These are phyloP conservation scores for Hydriomena furcata DNA, from an alignment of 2,888 invertebrate species.

Conservation along the genomic window DNA sequence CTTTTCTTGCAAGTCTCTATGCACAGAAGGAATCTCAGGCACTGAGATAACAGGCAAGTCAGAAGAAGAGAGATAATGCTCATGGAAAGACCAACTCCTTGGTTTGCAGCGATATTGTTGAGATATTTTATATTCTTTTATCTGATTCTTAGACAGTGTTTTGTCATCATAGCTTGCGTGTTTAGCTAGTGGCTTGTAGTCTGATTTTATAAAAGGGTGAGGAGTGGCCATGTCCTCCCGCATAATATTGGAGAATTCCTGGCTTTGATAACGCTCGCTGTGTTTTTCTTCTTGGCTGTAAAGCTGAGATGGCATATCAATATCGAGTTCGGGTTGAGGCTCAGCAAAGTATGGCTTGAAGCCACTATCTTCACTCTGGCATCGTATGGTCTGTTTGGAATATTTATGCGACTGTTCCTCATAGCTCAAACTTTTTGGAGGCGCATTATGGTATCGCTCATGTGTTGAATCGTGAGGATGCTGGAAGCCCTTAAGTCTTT, in stretches of 20 bases:
- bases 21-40: constrained; percentile 77
- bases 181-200: constrained; percentile 84
- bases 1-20: constrained; percentile 74
- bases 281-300: constrained; percentile 86
- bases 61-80: constrained; percentile 83
- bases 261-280: constrained; percentile 86
- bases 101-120: constrained; percentile 82
- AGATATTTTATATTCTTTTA: constrained; percentile 85
- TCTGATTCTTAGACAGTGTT: constrained; percentile 85
- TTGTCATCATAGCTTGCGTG: constrained; percentile 87
- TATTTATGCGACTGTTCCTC: constrained; percentile 75
- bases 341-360: constrained; percentile 69
- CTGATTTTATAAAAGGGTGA: constrained; percentile 73
- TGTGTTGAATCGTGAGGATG: constrained; percentile 54
- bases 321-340: constrained; percentile 81
- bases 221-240: constrained; percentile 59
- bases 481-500: constrained; percentile 61
- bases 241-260: constrained; percentile 83
- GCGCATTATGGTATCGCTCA: constrained; percentile 67
- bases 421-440: constrained; percentile 78
- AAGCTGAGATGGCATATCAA: constrained; percentile 81
- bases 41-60: constrained; percentile 81
- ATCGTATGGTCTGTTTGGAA: constrained; percentile 78
- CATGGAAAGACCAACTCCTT: constrained; percentile 86
- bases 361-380: constrained; percentile 85